Base-by-base conservation (phyloP, 2,113 vertebrate genomes). In the Sturnira hondurensis region DNA sequence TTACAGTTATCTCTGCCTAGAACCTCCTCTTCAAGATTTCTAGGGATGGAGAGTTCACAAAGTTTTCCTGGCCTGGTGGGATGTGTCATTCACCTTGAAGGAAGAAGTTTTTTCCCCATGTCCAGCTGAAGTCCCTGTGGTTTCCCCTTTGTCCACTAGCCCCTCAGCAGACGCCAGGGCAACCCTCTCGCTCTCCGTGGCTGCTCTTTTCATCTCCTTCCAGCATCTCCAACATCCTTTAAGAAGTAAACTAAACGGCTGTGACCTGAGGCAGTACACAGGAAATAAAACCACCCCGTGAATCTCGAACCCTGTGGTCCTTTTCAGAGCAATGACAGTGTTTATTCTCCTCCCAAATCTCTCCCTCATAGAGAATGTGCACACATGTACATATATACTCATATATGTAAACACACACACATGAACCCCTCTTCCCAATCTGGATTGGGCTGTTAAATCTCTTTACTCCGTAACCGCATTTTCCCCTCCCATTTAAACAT, bases 301-400 rank as follows among this genome's bases (percentile, higher is more conserved):
- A 80, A 36, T 54, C 43, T 36, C 71, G 14, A 93, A 70, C 8
- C 52, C 10, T 81, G 4, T 14, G 65, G 31, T 81, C 26, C 76
- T 82, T 92, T 77, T 47, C 63, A 56, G n/a, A 81, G 92, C 88
- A 82, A 76, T 7, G 11, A 54, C 10, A 10, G 8, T 36, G 77
- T 86, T 93, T 63, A 63, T 43, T 86, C 26, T 45, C 15, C 50
- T 50, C 73, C 63, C 38, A 92, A 97, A 65, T 73, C 47, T 78
- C 22, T 17, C 43, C 47, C 24, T 68, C 1, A 19, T 4, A 19
- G 43, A 50, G 7, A 28, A 5, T 38, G n/a, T 56, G 7, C 36
- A 14, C n/a, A 1, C n/a, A 7, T 36, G 33, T 22, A 22, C 10
- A 4, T 28, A 31, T 7, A 43, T 61, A 58, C 24, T 31, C 22